Evolutionary conservation across 1,140 invertebrate genomes (phyloP).

Genomic region (Prorops nasuta): DNA sequence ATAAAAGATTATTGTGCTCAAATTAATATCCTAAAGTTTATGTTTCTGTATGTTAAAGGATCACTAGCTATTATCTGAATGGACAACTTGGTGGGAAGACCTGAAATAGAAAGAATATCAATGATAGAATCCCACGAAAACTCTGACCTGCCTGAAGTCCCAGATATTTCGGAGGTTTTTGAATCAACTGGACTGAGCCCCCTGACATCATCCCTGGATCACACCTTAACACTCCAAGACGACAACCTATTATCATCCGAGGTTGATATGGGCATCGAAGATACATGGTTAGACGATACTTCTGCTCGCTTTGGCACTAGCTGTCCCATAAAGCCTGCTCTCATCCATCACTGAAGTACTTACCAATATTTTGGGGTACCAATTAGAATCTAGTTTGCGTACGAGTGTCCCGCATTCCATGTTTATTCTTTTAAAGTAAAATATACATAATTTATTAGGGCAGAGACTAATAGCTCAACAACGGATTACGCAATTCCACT

Average conservation of each 20-base stretch:
- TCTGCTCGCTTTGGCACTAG: not conserved
- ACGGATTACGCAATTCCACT: conserved; percentile 51
- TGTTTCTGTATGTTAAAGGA: too few relatives aligned
- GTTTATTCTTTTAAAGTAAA: too few relatives aligned
- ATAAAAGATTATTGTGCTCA: too few relatives aligned
- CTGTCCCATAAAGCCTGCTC: not conserved
- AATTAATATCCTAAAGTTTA: too few relatives aligned
- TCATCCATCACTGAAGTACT: not conserved
- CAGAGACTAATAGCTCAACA: conserved; percentile 47
- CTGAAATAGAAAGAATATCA: conserved; percentile 46
- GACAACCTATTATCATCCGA: conserved; percentile 39
- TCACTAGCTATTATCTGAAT: too few relatives aligned
- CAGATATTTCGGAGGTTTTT: conserved; percentile 43
- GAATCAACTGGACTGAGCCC: conserved; percentile 51
- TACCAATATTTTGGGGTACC: not conserved
- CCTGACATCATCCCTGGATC: conserved; percentile 46
- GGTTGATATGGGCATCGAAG: conserved; percentile 53
- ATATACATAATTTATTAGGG: conserved; percentile 28
- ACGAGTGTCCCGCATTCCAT: too few relatives aligned
- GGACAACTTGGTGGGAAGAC: conserved; percentile 43
- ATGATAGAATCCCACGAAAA: conserved; percentile 46
- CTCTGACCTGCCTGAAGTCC: conserved; percentile 39
- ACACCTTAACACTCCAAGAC: conserved; percentile 47
- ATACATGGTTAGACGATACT: conserved; percentile 43
- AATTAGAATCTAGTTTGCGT: not conserved